Conservation (phyloP, 2,113 vertebrate genomes). For the Silurus asotus region DNA sequence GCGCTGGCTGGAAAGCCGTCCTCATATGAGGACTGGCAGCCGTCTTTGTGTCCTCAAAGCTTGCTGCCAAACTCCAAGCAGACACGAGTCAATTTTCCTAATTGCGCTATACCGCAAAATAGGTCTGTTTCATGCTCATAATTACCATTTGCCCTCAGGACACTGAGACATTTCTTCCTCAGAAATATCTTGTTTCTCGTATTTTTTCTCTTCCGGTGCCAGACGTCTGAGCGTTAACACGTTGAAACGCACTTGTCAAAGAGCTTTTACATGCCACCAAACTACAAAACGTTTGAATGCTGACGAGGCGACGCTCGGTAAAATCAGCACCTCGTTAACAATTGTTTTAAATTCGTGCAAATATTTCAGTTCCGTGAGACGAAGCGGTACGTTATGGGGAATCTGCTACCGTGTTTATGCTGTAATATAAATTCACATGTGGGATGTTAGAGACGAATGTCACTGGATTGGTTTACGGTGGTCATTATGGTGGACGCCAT, state of each 20-base stretch:
- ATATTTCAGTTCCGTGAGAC: not conserved
- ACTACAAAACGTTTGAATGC: not conserved
- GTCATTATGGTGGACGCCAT: not conserved
- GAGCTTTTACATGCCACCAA: not conserved
- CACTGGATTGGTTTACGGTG: not conserved
- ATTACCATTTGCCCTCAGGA: conserved; percentile 14
- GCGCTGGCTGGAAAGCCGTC: not conserved
- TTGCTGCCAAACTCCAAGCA: conserved; percentile 20
- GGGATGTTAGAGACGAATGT: not conserved
- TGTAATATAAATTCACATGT: not conserved
- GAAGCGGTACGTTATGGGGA: not conserved
- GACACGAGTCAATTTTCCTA: conserved; percentile 25
- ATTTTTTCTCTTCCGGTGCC: not conserved
- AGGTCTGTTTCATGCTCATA: conserved; percentile 31
- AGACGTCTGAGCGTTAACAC: conserved; percentile 10
- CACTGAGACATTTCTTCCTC: not conserved
- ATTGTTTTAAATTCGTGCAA: not conserved
- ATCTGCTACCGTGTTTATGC: conserved; percentile 5
- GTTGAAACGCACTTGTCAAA: conserved; percentile 9
- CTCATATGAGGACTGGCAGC: not conserved
- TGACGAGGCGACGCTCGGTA: not conserved
- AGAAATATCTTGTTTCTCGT: conserved; percentile 17
- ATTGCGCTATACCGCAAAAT: conserved; percentile 27
- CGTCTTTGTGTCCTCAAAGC: conserved; percentile 6
- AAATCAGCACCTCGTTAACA: not conserved